Evolutionary conservation across 2,888 invertebrate species (phyloP), one percentile per base, ranked within the genome.

Genomic region (Agrochola lota): DNA sequence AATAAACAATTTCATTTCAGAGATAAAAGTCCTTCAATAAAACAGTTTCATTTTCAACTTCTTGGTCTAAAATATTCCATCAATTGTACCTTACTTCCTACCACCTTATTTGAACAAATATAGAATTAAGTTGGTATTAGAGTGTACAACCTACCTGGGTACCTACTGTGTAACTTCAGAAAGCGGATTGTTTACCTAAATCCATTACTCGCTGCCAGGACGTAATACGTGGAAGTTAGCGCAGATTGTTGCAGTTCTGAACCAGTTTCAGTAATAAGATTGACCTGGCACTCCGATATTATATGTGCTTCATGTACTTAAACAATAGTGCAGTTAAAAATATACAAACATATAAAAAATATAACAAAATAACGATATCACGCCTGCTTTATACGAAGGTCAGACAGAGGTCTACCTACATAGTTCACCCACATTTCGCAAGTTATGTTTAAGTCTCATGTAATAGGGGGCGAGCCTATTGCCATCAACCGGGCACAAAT

Each of bases 221-320:
- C 35, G 9, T 80, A 59, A 17, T 57, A 40, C n/a, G 17, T 26
- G 57, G n/a, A 62, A 55, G 49, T 81, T 71, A 35, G 46, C 63
- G 64, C 64, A 70, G 71, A 66, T 77, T 69, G 64, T 74, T 74
- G 64, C 46, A 64, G 62, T 74, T 86, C 35, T 80, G 83, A 81
- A 81, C 81, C 77, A 84, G 82, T 84, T 87, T 26, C 67, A 81
- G 77, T 88, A 87, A 90, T 89, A 85, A 89, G 86, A 87, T 89
- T 87, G 85, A 79, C 87, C 83, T 81, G 76, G 20, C 23, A 55
- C 74, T 77, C 52, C 15, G 40, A 66, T 49, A 79, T 76, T 60
- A 69, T 68, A n/a, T 74, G 70, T 62, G 15, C 23, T 49, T 55
- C 55, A 57, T 55, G 43, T 63, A 66, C 20, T 30, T 74, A 35